Conservation (phyloP, 2,113 vertebrate species). For the Chunga burmeisteri region DNA sequence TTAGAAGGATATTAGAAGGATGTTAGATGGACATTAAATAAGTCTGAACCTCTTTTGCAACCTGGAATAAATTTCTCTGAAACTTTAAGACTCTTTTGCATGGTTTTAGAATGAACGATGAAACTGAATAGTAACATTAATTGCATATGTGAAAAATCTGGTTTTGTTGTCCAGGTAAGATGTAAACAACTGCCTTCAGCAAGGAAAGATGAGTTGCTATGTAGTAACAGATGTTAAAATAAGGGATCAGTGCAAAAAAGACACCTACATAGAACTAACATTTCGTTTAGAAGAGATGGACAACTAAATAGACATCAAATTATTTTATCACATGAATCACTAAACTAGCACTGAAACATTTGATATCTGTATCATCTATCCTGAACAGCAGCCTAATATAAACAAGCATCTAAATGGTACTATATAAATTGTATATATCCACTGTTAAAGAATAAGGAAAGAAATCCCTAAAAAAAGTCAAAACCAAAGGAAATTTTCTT, state of each 20-base stretch:
- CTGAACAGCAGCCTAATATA: neutral
- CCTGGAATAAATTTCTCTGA: neutral
- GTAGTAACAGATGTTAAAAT: neutral
- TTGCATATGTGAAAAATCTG: neutral
- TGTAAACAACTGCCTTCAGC: neutral
- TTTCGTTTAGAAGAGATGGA: neutral
- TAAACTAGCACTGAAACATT: neutral
- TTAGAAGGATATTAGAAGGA: neutral
- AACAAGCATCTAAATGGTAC: neutral
- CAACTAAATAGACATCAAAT: neutral
- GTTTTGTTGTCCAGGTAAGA: neutral
- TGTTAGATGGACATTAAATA: neutral
- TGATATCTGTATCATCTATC: neutral
- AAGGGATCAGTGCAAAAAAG: neutral
- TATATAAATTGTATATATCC: neutral
- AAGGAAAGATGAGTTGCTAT: neutral
- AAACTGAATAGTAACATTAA: neutral
- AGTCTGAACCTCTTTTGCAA: neutral
- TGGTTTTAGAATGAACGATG: neutral
- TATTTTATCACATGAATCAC: neutral
- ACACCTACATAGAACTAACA: neutral
- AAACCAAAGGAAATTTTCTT: neutral
- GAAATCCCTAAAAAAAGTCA: neutral
- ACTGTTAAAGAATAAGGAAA: neutral
- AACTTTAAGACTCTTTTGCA: neutral